Conservation (phyloP, 2,113 vertebrate genomes). For the Lichenostomus cassidix region DNA sequence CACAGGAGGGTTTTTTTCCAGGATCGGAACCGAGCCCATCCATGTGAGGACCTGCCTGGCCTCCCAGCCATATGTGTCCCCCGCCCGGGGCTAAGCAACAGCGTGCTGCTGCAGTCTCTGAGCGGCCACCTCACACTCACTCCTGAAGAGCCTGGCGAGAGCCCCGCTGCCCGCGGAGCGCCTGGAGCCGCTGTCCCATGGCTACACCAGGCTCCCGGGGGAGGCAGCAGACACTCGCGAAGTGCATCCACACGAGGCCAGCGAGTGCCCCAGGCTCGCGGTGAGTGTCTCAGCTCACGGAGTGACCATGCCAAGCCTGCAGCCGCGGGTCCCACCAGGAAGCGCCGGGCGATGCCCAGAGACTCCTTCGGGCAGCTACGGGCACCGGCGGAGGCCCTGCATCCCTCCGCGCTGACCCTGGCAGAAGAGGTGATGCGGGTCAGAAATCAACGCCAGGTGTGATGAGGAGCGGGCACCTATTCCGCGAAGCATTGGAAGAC, state of each 20-base stretch:
- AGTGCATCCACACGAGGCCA: neutral
- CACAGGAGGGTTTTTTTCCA: neutral
- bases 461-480: neutral
- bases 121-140: neutral
- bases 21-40: neutral
- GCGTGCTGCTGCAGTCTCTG: neutral
- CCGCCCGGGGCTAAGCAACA: neutral
- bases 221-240: neutral
- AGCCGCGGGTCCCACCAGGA: neutral
- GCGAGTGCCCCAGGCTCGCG: neutral
- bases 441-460: neutral
- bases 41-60: neutral
- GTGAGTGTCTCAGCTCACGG: neutral
- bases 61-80: accelerated
- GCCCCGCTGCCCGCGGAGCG: neutral
- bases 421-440: neutral
- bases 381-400: neutral
- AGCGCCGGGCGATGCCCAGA: neutral
- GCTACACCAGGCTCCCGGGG: neutral
- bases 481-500: neutral
- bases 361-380: neutral
- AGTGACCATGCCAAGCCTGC: neutral
- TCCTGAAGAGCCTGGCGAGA: neutral
- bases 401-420: neutral
- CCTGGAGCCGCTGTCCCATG: neutral